Evolutionary conservation across 2,113 vertebrate genomes (phyloP).

Genomic region (Canis aureus): DNA sequence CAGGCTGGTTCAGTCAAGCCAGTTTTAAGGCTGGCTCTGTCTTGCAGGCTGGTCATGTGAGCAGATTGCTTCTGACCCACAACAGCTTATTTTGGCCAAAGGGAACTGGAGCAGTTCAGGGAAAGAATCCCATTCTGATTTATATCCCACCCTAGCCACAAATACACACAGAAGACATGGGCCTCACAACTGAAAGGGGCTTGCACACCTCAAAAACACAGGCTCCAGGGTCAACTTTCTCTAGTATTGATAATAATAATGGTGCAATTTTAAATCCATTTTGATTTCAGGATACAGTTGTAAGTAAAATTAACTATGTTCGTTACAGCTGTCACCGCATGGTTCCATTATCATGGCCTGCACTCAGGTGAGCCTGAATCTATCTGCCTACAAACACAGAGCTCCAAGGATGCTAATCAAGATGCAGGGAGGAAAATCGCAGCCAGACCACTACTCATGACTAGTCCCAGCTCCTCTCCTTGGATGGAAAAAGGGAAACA

Average conservation of each 20-base stretch:
- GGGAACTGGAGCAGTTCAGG: background rate
- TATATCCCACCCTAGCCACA: background rate
- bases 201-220: background rate
- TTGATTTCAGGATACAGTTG: background rate
- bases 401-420: background rate
- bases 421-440: background rate
- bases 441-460: background rate
- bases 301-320: slow-evolving; percentile 16
- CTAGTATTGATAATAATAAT: background rate
- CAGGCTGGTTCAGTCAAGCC: background rate
- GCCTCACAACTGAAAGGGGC: background rate
- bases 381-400: background rate
- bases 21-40: background rate
- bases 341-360: background rate
- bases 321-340: background rate
- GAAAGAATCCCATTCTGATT: slow-evolving; percentile 31
- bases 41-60: background rate
- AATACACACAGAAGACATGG: background rate
- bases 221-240: background rate
- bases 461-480: background rate
- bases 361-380: background rate
- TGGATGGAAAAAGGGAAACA: background rate
- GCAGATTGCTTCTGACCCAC: background rate
- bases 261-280: background rate
- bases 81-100: background rate